Percentiles rank a stretch among this genome's conserved stretches.
These are phyloP conservation scores for Megaustenia siamemsis DNA, from an alignment of 2,888 invertebrate genomes.

Conservation along the genomic window DNA sequence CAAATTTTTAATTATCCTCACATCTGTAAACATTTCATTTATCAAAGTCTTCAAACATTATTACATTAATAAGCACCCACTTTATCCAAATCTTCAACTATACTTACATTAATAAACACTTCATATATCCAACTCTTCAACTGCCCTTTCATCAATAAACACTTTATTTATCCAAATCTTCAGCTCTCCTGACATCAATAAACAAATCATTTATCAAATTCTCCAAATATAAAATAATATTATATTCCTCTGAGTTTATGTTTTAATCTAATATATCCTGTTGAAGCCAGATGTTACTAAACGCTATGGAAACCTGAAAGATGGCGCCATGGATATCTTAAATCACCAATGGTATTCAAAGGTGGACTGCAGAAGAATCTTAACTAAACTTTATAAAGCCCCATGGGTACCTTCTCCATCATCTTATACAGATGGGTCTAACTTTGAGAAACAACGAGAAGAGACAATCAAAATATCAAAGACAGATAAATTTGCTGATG, in stretches of 20 bases:
- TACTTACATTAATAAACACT: no score
- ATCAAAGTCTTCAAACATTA: no score
- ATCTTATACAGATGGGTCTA: slow-evolving; percentile 29
- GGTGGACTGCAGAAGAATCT: slow-evolving; percentile 43
- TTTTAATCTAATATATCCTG: not conserved
- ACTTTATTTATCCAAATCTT: no score
- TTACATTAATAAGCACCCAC: no score
- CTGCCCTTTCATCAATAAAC: no score
- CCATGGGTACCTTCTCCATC: slow-evolving; percentile 37
- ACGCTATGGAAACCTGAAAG: slow-evolving; percentile 50
- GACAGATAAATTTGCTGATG: slow-evolving; percentile 29
- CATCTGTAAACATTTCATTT: no score
- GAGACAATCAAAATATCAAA: slow-evolving; percentile 38
- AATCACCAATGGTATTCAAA: slow-evolving; percentile 47
- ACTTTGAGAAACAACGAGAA: slow-evolving; percentile 40
- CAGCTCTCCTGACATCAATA: no score
- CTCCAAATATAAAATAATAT: no score
- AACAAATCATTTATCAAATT: no score
- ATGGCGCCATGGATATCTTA: slow-evolving; percentile 45
- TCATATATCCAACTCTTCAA: no score
- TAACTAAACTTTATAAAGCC: slow-evolving; percentile 40
- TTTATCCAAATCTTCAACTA: no score
- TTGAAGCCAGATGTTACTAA: slow-evolving; percentile 53
- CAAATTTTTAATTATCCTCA: no score
- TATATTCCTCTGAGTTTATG: not conserved